Percentiles rank a stretch among this genome's conserved stretches.
These are phyloP conservation scores for Cheilosia impressa DNA, from an alignment of 2,888 invertebrate species.

Conservation along the genomic window DNA sequence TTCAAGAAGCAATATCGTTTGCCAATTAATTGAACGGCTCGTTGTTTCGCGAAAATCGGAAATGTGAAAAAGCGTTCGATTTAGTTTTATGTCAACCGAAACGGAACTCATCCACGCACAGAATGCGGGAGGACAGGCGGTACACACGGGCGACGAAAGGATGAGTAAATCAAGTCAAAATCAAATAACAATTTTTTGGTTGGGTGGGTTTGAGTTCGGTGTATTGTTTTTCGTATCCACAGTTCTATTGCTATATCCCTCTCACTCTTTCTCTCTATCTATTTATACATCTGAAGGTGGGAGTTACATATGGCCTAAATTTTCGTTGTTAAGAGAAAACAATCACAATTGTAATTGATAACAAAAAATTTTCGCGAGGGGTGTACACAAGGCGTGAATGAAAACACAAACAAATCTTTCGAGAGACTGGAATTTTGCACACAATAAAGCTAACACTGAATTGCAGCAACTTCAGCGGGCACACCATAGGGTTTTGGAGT, in stretches of 20 bases:
- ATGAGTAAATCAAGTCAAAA: slow-evolving; percentile 29
- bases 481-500: slow-evolving; percentile 5
- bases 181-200: slow-evolving; percentile 29
- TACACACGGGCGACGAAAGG: neutral
- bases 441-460: slow-evolving; percentile 52
- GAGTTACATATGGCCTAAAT: slow-evolving; percentile 22
- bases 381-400: slow-evolving; percentile 8
- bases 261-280: neutral
- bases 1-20: slow-evolving; percentile 57
- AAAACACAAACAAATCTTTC: slow-evolving; percentile 37
- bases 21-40: slow-evolving; percentile 59
- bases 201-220: slow-evolving; percentile 13
- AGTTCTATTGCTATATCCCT: slow-evolving; percentile 5
- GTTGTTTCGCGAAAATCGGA: slow-evolving; percentile 53
- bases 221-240: slow-evolving; percentile 10
- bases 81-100: slow-evolving; percentile 51
- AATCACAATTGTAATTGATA: slow-evolving; percentile 63
- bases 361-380: slow-evolving; percentile 45
- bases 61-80: slow-evolving; percentile 57
- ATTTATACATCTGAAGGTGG: neutral
- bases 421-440: slow-evolving; percentile 53
- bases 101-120: slow-evolving; percentile 64
- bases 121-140: neutral
- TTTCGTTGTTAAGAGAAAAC: slow-evolving; percentile 26
- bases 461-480: slow-evolving; percentile 21